These are phyloP conservation scores for Tachysurus vachellii DNA, from an alignment of 2,113 vertebrate genomes.

Conservation along the genomic window DNA sequence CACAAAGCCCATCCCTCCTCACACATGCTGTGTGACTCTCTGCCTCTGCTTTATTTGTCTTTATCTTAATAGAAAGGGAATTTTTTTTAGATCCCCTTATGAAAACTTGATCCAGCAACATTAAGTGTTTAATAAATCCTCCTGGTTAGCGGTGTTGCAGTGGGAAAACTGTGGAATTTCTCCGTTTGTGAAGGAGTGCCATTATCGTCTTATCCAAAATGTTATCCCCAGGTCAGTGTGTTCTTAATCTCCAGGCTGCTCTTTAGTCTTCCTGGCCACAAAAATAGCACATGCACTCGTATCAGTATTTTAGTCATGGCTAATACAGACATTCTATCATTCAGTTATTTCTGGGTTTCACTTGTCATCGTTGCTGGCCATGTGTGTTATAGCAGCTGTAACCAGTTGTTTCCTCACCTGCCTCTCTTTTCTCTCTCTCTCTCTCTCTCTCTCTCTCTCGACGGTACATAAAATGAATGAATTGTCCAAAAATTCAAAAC, in stretches of 20 bases:
- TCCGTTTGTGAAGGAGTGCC: conserved; percentile 1
- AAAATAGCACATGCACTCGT: background rate
- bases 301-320: background rate
- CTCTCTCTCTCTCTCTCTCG: background rate
- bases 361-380: too few species aligned
- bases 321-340: background rate
- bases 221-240: background rate
- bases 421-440: background rate
- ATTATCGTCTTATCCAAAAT: background rate
- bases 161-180: conserved; percentile 9
- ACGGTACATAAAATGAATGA: background rate
- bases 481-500: background rate
- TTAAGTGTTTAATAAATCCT: background rate
- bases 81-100: conserved; percentile 33
- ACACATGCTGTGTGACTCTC: background rate
- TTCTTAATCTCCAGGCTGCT: background rate
- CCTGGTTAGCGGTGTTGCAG: background rate
- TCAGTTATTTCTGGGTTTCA: background rate
- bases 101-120: background rate
- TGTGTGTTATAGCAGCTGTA: background rate
- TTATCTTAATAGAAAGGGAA: conserved; percentile 1
- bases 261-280: background rate
- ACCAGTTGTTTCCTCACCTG: background rate
- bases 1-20: conserved; percentile 33
- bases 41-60: conserved; percentile 1